These are phyloP conservation scores for Drosophila yooni DNA, from an alignment of 2,888 invertebrate genomes.

Conservation along the genomic window DNA sequence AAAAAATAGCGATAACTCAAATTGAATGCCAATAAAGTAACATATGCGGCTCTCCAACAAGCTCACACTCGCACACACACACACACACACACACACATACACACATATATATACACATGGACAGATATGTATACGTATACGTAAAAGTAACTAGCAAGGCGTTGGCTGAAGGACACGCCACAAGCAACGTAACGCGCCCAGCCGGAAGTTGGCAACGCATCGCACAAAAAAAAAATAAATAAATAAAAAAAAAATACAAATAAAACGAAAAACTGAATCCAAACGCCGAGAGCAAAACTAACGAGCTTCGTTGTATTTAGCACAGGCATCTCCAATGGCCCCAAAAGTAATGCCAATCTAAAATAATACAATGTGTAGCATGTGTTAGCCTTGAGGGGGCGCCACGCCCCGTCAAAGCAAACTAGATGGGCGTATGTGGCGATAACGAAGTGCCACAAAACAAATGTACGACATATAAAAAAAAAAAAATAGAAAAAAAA, in stretches of 20 bases:
- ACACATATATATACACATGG: constrained; percentile 6
- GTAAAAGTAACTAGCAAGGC: constrained; percentile 70
- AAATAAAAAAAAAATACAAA: constrained; percentile 9
- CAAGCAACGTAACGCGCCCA: constrained; percentile 44
- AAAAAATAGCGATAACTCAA: constrained; percentile 82
- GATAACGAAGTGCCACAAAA: constrained; percentile 72
- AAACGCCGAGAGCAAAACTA: constrained; percentile 68
- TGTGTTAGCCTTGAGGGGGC: constrained; percentile 43
- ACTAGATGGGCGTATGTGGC: constrained; percentile 44
- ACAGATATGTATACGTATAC: constrained; percentile 46
- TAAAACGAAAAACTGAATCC: constrained; percentile 51
- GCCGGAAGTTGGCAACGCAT: constrained; percentile 63
- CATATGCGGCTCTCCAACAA: constrained; percentile 73
- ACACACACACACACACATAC: constrained; percentile 21
- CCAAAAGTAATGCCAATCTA: constrained; percentile 75
- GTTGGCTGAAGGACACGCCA: constrained; percentile 67
- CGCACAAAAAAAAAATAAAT: constrained; percentile 15
- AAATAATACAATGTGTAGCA: constrained; percentile 71
- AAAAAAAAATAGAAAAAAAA: constrained; percentile 16
- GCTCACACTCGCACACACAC: constrained; percentile 28
- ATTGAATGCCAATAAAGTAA: constrained; percentile 83
- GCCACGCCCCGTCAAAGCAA: constrained; percentile 5
- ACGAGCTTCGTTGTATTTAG: constrained; percentile 75
- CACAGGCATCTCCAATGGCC: constrained; percentile 53
- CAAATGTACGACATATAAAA: constrained; percentile 46